Evolutionary conservation across 64 coral and sea anemone genomes (phyloP).

Genomic region (Pocillopora damicornis): DNA sequence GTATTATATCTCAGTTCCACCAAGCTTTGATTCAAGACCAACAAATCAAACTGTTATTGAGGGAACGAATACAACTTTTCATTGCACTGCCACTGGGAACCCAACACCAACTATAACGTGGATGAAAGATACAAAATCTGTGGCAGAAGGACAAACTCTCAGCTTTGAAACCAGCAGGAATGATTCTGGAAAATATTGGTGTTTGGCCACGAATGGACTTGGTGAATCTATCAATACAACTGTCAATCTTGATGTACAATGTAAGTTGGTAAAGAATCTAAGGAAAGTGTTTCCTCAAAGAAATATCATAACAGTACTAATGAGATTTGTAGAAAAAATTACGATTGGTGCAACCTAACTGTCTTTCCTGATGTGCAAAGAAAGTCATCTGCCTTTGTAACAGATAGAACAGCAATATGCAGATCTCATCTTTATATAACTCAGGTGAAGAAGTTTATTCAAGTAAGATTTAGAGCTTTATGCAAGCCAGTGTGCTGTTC

Average conservation of each 20-base stretch:
- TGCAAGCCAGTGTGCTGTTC: too few relatives aligned
- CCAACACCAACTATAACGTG: background rate
- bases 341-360: too few relatives aligned
- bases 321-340: too few relatives aligned
- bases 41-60: background rate
- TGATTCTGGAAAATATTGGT: slow-evolving; percentile 13
- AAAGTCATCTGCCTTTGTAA: too few relatives aligned
- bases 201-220: background rate
- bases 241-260: background rate
- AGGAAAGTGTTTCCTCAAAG: too few relatives aligned
- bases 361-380: too few relatives aligned
- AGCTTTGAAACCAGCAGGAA: background rate
- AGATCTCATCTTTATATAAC: too few relatives aligned
- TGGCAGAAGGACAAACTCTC: background rate
- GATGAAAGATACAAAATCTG: slow-evolving; percentile 6
- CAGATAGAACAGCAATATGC: too few relatives aligned
- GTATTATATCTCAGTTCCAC: background rate
- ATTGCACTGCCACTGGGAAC: background rate
- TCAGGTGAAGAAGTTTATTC: too few relatives aligned
- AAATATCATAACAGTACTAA: too few relatives aligned
- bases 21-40: background rate
- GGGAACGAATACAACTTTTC: background rate
- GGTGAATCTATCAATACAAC: background rate
- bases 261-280: background rate
- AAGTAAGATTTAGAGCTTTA: too few relatives aligned